Evolutionary conservation across 2,113 vertebrate genomes (phyloP).

Genomic region (Microcebus ravelobensis): DNA sequence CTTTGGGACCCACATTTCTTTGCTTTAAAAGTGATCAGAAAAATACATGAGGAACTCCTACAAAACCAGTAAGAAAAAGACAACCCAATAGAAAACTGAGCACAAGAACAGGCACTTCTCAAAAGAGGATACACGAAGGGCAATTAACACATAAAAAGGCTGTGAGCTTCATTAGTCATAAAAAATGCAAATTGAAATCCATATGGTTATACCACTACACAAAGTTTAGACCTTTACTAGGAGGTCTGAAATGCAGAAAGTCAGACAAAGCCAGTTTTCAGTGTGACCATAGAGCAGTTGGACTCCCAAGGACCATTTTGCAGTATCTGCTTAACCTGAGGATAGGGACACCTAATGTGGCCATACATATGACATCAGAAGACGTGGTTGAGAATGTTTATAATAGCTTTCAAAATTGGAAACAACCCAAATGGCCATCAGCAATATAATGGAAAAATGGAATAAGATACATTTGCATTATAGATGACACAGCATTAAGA

Average conservation of each 20-base stretch:
- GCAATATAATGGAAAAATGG: background rate
- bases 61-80: background rate
- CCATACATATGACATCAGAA: background rate
- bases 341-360: accelerated
- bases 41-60: background rate
- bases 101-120: background rate
- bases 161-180: background rate
- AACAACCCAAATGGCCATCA: background rate
- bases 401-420: background rate
- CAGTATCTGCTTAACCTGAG: background rate
- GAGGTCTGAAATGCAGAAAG: background rate
- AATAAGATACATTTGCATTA: background rate
- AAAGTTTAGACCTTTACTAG: background rate
- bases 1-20: background rate
- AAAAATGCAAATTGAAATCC: background rate
- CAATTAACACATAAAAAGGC: background rate
- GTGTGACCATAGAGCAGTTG: accelerated
- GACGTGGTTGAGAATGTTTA: background rate
- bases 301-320: background rate
- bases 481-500: background rate
- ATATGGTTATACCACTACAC: background rate
- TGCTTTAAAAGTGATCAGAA: background rate
- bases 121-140: background rate
- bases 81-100: background rate
- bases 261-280: background rate